Percentiles rank a stretch among this genome's conserved stretches.
Conservation (phyloP, 2,888 invertebrate genomes). For the Lobophora halterata region DNA sequence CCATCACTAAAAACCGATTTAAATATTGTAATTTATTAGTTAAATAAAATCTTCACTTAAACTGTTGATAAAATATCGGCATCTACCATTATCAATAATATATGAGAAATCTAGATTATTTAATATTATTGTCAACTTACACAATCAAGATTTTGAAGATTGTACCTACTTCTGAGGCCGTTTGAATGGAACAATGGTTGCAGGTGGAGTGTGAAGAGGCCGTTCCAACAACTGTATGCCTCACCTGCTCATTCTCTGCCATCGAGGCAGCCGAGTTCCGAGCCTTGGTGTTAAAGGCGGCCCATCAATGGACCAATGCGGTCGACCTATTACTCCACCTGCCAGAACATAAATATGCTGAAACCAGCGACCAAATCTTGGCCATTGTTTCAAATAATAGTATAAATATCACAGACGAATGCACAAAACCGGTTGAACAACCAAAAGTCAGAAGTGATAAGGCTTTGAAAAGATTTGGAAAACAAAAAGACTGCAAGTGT, state of each 20-base stretch:
- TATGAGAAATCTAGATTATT: too few species aligned
- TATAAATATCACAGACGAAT: conserved; percentile 41
- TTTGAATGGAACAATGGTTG: conserved; percentile 65
- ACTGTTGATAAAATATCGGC: too few species aligned
- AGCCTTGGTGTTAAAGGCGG: conserved; percentile 46
- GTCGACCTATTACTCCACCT: conserved; percentile 46
- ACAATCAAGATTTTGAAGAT: conserved; percentile 35
- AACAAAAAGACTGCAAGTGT: conserved; percentile 43
- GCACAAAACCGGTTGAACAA: conserved; percentile 10
- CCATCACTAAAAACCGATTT: too few species aligned
- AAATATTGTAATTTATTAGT: too few species aligned
- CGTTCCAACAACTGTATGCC: conserved; percentile 62
- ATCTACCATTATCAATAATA: too few species aligned
- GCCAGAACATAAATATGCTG: conserved; percentile 30
- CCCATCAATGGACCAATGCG: conserved; percentile 47
- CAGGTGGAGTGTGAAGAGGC: conserved; percentile 60
- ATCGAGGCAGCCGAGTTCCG: conserved; percentile 57
- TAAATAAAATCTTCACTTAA: too few species aligned
- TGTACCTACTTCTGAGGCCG: conserved; percentile 45
- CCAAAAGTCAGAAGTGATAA: conserved; percentile 11
- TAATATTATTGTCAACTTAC: too few species aligned
- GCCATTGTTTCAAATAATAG: conserved; percentile 43
- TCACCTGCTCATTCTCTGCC: conserved; percentile 50
- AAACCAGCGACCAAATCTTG: conserved; percentile 33
- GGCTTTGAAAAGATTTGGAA: conserved; percentile 28